phyloP scores from a whole-genome alignment of 2,797 vertebrate genomes.

The Coilia nasus region DNA sequence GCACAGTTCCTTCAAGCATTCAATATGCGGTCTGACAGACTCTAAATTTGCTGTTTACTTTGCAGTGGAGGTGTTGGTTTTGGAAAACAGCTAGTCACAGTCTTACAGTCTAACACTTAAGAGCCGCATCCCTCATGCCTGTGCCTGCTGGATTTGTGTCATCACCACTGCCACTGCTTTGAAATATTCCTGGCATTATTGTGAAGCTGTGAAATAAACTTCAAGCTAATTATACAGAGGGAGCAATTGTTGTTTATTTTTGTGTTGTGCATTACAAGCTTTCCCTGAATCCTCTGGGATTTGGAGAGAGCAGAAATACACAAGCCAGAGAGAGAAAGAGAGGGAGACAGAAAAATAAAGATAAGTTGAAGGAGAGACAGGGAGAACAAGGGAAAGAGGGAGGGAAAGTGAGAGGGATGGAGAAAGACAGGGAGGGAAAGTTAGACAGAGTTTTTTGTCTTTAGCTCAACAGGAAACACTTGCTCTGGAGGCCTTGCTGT shows the following conservation, averaged over 20 bases:
- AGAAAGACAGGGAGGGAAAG: background rate
- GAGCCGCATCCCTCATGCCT: background rate
- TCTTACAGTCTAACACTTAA: background rate
- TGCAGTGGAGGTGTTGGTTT: background rate
- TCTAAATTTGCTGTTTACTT: background rate
- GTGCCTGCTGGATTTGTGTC: background rate
- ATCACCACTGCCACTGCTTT: background rate
- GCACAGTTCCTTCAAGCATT: too few relatives aligned
- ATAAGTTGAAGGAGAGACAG: too few relatives aligned
- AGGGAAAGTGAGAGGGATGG: too few relatives aligned
- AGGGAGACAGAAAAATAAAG: too few relatives aligned
- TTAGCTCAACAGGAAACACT: conserved; percentile 21
- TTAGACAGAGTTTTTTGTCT: conserved; percentile 44
- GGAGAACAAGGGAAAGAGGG: too few relatives aligned
- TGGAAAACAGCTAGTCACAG: background rate
- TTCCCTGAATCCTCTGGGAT: background rate
- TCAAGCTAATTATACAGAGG: background rate
- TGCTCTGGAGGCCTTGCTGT: conserved; percentile 28
- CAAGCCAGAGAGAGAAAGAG: background rate
- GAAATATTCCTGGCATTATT: background rate
- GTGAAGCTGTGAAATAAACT: background rate
- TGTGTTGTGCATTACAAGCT: background rate
- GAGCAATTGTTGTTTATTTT: background rate
- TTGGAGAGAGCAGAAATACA: background rate
- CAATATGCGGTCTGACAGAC: too few relatives aligned